Percentiles rank a stretch among this genome's conserved stretches.
Evolutionary conservation across 2,888 invertebrate genomes (phyloP).

Genomic region (Acanthosepion esculentum): DNA sequence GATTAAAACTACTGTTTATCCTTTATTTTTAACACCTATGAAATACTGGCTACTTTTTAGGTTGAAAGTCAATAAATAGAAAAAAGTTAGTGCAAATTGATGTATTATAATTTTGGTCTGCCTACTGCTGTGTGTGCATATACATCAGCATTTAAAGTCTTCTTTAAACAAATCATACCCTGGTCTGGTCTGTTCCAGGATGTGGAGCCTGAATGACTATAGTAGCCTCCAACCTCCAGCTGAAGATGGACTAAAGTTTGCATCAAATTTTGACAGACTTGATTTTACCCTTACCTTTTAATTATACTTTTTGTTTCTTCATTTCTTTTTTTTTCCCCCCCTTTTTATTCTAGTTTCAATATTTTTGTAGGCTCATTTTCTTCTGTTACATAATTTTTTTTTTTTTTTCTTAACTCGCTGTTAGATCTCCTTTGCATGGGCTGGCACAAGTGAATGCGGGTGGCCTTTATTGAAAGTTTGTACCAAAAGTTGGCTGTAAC

Average conservation of each 20-base stretch:
- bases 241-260: slow-evolving; percentile 11
- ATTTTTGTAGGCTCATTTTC: neutral
- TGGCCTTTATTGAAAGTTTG: neutral
- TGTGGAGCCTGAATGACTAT: slow-evolving; percentile 22
- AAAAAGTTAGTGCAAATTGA: neutral
- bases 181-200: slow-evolving; percentile 25
- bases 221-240: slow-evolving; percentile 11
- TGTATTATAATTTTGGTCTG: neutral
- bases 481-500: no score
- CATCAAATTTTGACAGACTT: slow-evolving; percentile 22
- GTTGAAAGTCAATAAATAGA: neutral
- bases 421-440: slow-evolving; percentile 33
- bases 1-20: neutral
- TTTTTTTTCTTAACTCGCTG: neutral
- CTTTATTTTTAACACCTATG: neutral
- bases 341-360: neutral
- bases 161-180: neutral
- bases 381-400: neutral
- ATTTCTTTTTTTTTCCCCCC: neutral
- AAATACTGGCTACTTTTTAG: neutral
- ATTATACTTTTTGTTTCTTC: neutral
- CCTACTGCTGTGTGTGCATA: neutral
- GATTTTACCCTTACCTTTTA: slow-evolving; percentile 21
- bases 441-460: slow-evolving; percentile 21
- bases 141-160: neutral